Base-by-base conservation (phyloP, 2,113 vertebrate genomes). In the Ceuthmochares aereus region DNA sequence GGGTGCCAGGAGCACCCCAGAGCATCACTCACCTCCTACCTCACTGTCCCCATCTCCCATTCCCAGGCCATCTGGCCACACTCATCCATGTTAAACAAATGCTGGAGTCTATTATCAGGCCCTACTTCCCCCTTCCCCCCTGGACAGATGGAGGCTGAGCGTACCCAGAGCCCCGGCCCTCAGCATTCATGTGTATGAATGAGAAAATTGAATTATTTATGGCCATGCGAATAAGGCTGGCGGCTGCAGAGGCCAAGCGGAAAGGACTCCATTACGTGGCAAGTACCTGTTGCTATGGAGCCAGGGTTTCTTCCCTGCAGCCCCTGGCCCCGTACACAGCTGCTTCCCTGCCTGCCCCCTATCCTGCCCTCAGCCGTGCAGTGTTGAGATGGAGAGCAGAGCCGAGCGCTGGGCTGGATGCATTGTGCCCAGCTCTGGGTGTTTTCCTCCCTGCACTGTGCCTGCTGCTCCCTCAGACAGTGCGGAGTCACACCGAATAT, bases 161-260 rank as follows among this genome's bases (percentile, higher is more conserved):
- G 0, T 64, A 64, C 95, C 64, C 79, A 1, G 75, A 97, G 90
- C 84, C 91, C 94, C 73, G 43, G 87, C 90, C 92, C 25, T 68
- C 91, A 92, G 95, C 96, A 96, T 97, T 97, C 97, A 97, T 97
- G 96, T 97, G 96, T 97, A 94, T 97, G 96, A 97, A 96, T 96
- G 97, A 96, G 94, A 96, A 96, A 97, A 97, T 96, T 97, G 93
- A 97, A 98, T 98, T 97, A 98, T 98, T 97, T 98, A 98, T 97
- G 93, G 94, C 94, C 96, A 96, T 66, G 92, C 89, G 95, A 97
- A 96, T 91, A 93, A 96, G 89, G 94, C 94, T 95, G 94, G 90
- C 70, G 89, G 94, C 93, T 93, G 93, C 47, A 13, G 94, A 94
- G 92, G 87, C 95, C 72, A 43, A 95, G 95, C 82, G 67, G 92